These are phyloP conservation scores for Tipula helvola DNA, from an alignment of 2,888 invertebrate genomes.

Conservation along the genomic window DNA sequence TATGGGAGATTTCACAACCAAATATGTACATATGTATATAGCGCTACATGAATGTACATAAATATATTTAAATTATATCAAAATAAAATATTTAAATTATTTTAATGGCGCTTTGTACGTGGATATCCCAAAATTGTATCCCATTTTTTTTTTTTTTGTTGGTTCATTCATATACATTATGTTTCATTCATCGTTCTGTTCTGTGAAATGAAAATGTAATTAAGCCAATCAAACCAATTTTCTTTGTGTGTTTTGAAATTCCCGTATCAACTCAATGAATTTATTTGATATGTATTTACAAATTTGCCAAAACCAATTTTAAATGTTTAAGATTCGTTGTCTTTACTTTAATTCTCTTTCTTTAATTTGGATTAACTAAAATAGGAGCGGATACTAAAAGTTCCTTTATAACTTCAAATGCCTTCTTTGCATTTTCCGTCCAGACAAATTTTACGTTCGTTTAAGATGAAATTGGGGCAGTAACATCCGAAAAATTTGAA, in stretches of 20 bases:
- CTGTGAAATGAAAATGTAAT: background rate
- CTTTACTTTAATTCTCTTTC: too few species aligned
- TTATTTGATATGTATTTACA: background rate
- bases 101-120: background rate
- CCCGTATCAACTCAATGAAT: background rate
- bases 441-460: too few species aligned
- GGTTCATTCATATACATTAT: background rate
- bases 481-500: too few species aligned
- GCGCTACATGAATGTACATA: too few species aligned
- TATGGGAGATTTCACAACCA: background rate
- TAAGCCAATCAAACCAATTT: background rate
- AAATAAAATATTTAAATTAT: background rate
- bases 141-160: background rate
- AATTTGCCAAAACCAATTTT: background rate
- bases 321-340: background rate
- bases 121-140: background rate
- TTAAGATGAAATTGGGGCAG: too few species aligned
- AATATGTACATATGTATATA: background rate
- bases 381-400: too few species aligned
- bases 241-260: background rate
- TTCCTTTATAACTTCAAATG: too few species aligned
- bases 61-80: too few species aligned
- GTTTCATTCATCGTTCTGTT: background rate
- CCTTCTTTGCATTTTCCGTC: too few species aligned
- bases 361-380: too few species aligned